phyloP scores from a whole-genome alignment of 1,140 invertebrate species.

The Cotesia chilonis region DNA sequence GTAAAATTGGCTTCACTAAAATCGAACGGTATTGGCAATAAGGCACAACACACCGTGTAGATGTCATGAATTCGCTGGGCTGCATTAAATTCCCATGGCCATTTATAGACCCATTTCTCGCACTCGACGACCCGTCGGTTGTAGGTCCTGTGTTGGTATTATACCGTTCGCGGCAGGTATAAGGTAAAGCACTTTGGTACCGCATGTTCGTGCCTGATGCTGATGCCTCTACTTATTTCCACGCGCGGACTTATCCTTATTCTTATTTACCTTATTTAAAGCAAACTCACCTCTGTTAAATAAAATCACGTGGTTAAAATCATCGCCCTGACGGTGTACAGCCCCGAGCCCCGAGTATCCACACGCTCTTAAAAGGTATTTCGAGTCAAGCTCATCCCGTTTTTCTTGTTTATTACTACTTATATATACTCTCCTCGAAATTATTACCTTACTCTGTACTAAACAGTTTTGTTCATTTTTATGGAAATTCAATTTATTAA shows the following conservation, averaged over 20 bases:
- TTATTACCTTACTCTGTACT: too few relatives aligned
- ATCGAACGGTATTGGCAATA: too few relatives aligned
- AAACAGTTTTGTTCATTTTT: too few relatives aligned
- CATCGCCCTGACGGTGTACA: neutral
- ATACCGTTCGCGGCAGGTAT: constrained; percentile 43
- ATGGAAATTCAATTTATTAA: too few relatives aligned
- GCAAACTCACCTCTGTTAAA: constrained; percentile 27
- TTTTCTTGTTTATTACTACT: constrained; percentile 1
- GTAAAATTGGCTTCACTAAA: too few relatives aligned
- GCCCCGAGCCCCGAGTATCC: too few relatives aligned
- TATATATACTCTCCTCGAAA: too few relatives aligned
- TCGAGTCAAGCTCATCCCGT: neutral
- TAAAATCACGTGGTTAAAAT: constrained; percentile 16
- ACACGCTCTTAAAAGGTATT: neutral
- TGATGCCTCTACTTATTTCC: constrained; percentile 18
- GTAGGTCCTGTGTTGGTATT: constrained; percentile 39
- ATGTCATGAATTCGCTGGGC: constrained; percentile 22
- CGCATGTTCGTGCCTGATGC: constrained; percentile 43
- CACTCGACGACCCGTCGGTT: constrained; percentile 13
- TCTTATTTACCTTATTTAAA: constrained; percentile 49
- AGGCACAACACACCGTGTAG: constrained; percentile 9
- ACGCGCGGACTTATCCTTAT: constrained; percentile 32
- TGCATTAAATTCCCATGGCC: constrained; percentile 32
- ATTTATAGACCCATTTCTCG: constrained; percentile 38
- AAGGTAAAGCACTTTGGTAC: constrained; percentile 51